A percentile compares a stretch with the other conserved stretches of the same genome.
Conservation (phyloP, 2,888 invertebrate genomes). For the Megaustenia siamemsis region DNA sequence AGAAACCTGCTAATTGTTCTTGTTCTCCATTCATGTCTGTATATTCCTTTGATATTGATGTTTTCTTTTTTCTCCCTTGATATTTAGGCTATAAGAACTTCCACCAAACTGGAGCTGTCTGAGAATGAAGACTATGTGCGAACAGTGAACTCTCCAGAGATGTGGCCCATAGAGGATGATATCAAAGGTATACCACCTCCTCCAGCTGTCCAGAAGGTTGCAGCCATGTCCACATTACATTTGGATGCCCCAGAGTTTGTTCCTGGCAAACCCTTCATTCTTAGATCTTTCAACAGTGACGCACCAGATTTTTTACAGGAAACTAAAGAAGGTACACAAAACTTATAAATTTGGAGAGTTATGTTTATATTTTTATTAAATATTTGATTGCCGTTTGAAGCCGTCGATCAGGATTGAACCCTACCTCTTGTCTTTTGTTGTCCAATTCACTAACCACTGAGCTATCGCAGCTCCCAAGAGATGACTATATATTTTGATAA, state of each 20-base stretch:
- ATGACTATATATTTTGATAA: too few species aligned
- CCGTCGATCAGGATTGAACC: too few species aligned
- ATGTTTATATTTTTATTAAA: too few species aligned
- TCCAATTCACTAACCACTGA: too few species aligned
- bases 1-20: too few species aligned
- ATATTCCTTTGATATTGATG: not conserved
- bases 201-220: conserved; percentile 51
- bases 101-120: conserved; percentile 89
- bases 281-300: conserved; percentile 36
- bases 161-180: conserved; percentile 87
- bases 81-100: conserved; percentile 86
- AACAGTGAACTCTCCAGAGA: conserved; percentile 88
- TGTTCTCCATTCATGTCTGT: too few species aligned
- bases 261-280: conserved; percentile 81
- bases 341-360: too few species aligned
- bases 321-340: conserved; percentile 35
- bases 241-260: conserved; percentile 93
- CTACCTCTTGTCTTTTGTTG: too few species aligned
- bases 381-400: too few species aligned
- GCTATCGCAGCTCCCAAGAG: too few species aligned
- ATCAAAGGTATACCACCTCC: conserved; percentile 55
- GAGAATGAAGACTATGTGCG: conserved; percentile 88
- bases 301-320: not conserved
- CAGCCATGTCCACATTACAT: conserved; percentile 83
- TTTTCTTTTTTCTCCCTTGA: not conserved